Conservation (phyloP, 2,797 vertebrate genomes). For the Brachymystax lenok region DNA sequence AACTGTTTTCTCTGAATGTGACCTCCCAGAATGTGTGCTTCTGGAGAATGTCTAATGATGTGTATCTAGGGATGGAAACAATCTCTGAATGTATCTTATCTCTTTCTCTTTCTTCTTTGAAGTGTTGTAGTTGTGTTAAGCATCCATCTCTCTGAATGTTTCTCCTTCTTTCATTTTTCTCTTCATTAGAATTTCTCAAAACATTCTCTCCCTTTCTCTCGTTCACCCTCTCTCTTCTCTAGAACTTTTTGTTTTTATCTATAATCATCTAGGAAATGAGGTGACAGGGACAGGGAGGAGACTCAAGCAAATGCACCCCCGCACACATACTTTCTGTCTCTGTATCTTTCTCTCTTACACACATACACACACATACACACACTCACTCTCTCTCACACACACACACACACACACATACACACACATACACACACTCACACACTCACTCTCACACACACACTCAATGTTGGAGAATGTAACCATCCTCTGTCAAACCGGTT, state of each 20-base stretch:
- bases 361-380: background rate
- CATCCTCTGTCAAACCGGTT: constrained; percentile 28
- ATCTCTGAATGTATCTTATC: background rate
- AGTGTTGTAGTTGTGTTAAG: background rate
- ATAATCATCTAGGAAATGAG: constrained; percentile 21
- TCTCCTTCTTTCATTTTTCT: no score
- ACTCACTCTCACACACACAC: background rate
- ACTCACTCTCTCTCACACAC: background rate
- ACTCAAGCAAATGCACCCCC: background rate
- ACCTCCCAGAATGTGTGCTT: constrained; percentile 24
- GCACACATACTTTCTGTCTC: background rate
- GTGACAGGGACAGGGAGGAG: background rate
- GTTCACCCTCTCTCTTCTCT: constrained; percentile 9
- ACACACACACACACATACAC: constrained; percentile 17
- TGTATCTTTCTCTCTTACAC: background rate
- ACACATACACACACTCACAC: background rate
- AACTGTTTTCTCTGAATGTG: background rate
- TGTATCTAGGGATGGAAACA: constrained; percentile 33
- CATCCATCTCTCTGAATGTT: no score
- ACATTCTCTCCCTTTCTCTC: background rate
- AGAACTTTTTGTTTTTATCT: constrained; percentile 23
- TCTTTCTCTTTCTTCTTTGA: background rate
- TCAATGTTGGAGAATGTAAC: background rate
- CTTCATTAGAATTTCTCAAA: no score
- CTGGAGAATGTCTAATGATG: constrained; percentile 22